A percentile compares a stretch with the other conserved stretches of the same genome.
Evolutionary conservation across 1,140 invertebrate genomes (phyloP).

Genomic region (Hycleus cichorii): DNA sequence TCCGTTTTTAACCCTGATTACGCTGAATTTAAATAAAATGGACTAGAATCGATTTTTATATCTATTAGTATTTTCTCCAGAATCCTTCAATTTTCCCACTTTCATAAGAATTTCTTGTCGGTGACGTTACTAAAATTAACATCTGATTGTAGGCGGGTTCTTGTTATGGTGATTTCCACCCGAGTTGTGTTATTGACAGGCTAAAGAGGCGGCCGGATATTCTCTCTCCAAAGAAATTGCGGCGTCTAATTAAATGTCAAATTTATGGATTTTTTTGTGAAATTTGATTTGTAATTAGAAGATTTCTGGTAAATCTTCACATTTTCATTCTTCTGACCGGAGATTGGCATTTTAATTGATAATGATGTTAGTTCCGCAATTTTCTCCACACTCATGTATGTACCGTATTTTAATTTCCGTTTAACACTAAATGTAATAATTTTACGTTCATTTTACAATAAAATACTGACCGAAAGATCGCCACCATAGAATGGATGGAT

Average conservation of each 20-base stretch:
- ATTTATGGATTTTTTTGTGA: slow-evolving; percentile 5
- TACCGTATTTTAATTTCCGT: slow-evolving; percentile 14
- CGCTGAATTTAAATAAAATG: no score
- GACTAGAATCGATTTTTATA: no score
- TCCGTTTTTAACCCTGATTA: no score
- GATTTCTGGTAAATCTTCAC: neutral
- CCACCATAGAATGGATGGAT: slow-evolving; percentile 95
- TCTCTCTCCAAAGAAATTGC: neutral
- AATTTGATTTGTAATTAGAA: no score
- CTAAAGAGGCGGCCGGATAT: slow-evolving; percentile 1
- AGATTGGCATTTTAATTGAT: slow-evolving; percentile 20
- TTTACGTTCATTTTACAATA: neutral
- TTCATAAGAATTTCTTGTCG: neutral
- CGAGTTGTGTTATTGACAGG: slow-evolving; percentile 25
- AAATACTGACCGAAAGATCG: slow-evolving; percentile 86
- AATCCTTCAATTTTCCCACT: no score
- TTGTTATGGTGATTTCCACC: slow-evolving; percentile 18
- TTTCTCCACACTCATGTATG: slow-evolving; percentile 3
- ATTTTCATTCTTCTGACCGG: slow-evolving; percentile 7
- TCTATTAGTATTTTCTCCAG: no score
- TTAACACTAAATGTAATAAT: neutral
- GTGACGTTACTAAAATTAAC: slow-evolving; percentile 22
- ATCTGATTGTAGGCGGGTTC: slow-evolving; percentile 20
- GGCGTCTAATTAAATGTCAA: slow-evolving; percentile 25
- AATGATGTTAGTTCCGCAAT: slow-evolving; percentile 1